These are phyloP conservation scores for Augochlorella aurata DNA, from an alignment of 2,888 invertebrate species.

Conservation along the genomic window DNA sequence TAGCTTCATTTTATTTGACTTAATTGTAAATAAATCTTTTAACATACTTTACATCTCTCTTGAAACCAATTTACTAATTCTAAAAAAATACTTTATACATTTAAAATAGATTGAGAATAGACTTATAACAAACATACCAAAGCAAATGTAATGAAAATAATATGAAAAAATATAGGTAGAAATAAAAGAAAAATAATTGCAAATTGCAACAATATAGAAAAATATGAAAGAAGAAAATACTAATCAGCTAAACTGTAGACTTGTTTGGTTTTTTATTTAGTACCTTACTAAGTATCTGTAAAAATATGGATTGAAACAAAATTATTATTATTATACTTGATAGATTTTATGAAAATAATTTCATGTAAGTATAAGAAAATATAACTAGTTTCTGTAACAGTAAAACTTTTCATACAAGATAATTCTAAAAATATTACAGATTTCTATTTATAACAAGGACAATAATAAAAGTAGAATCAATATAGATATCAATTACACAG, in stretches of 20 bases:
- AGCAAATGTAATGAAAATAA: no score
- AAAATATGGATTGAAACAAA: no score
- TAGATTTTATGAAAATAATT: slow-evolving; percentile 1
- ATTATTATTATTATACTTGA: no score
- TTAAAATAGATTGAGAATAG: background rate
- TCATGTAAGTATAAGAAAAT: background rate
- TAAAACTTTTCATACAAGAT: background rate
- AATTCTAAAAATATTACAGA: slow-evolving; percentile 23
- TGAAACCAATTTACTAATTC: background rate
- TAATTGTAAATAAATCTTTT: background rate
- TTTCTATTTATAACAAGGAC: slow-evolving; percentile 35
- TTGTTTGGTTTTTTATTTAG: no score
- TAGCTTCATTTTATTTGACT: background rate
- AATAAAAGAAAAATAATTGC: no score
- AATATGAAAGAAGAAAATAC: no score
- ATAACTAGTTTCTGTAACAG: background rate
- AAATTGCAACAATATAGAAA: no score
- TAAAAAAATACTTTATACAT: background rate
- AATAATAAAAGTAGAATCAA: slow-evolving; percentile 19
- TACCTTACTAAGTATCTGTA: no score
- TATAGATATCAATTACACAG: slow-evolving; percentile 32
- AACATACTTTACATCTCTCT: background rate
- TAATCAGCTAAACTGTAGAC: no score
- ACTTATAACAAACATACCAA: no score
- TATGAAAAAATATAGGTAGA: no score